Conservation (phyloP, 1,140 invertebrate species). For the Pissodes strobi region DNA sequence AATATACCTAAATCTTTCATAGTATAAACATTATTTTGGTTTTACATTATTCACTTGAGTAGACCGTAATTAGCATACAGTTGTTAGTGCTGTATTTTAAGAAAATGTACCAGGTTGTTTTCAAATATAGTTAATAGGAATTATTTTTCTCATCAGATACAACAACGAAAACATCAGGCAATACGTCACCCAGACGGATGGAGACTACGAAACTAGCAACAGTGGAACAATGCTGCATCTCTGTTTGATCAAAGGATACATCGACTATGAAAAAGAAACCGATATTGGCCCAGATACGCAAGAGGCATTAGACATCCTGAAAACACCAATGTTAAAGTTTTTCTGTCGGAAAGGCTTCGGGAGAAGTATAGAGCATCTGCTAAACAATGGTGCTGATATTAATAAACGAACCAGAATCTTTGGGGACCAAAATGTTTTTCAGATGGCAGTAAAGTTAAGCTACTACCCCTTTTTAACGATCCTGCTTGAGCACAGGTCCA, state of each 20-base stretch:
- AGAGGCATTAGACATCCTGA: slow-evolving; percentile 15
- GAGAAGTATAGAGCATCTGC: slow-evolving; percentile 31
- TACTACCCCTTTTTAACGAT: slow-evolving; percentile 41
- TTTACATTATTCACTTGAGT: too few relatives aligned
- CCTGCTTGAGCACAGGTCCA: slow-evolving; percentile 23
- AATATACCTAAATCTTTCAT: too few relatives aligned
- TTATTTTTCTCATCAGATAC: too few relatives aligned
- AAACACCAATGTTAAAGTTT: slow-evolving; percentile 28
- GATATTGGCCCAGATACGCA: not conserved
- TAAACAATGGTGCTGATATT: slow-evolving; percentile 35
- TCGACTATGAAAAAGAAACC: slow-evolving; percentile 25
- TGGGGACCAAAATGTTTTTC: slow-evolving; percentile 8
- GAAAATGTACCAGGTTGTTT: too few relatives aligned
- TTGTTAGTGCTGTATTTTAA: too few relatives aligned
- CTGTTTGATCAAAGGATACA: slow-evolving; percentile 37
- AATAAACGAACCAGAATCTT: slow-evolving; percentile 15
- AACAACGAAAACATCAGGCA: slow-evolving; percentile 34
- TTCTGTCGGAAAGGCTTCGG: slow-evolving; percentile 33
- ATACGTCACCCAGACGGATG: slow-evolving; percentile 22
- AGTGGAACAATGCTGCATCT: slow-evolving; percentile 38
- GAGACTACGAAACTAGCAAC: slow-evolving; percentile 6
- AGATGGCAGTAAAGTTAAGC: slow-evolving; percentile 30
- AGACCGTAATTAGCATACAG: too few relatives aligned
- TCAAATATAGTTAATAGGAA: too few relatives aligned
- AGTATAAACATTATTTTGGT: too few relatives aligned